A percentile compares a stretch with the other conserved stretches of the same genome.
phyloP scores from a whole-genome alignment of 2,888 invertebrate genomes.

The Tineola bisselliella region DNA sequence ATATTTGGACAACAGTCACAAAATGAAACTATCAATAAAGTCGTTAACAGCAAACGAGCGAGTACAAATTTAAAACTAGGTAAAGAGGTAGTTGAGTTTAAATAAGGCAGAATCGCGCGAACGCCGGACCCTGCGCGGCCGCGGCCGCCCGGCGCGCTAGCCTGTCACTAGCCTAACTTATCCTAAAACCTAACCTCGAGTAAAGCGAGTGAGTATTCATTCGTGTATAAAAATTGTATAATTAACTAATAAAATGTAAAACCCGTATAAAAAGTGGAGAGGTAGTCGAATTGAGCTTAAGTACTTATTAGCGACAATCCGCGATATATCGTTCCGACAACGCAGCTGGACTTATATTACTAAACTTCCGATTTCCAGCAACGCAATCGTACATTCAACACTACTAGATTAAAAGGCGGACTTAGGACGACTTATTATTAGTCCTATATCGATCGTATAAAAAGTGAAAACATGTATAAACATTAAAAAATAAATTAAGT shows the following conservation, averaged over 20 bases:
- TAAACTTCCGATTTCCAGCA: conserved; percentile 2
- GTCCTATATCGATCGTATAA: conserved; percentile 42
- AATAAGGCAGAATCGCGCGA: conserved; percentile 37
- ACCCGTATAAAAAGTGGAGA: conserved; percentile 69
- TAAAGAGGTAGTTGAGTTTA: conserved; percentile 66
- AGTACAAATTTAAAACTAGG: conserved; percentile 55
- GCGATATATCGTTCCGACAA: conserved; percentile 25
- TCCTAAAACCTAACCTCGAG: conserved; percentile 59
- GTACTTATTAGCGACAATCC: conserved; percentile 50
- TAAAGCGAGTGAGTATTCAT: conserved; percentile 68
- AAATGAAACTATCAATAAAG: conserved; percentile 45
- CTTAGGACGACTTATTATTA: conserved; percentile 33
- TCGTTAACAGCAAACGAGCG: conserved; percentile 53
- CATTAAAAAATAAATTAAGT: conserved; percentile 66
- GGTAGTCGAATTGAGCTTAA: conserved; percentile 66
- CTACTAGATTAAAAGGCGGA: conserved; percentile 61
- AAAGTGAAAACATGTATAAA: conserved; percentile 56
- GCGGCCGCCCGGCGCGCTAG: conserved; percentile 49
- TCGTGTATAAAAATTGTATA: conserved; percentile 66
- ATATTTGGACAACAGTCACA: conserved; percentile 61
- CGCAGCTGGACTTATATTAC: conserved; percentile 18
- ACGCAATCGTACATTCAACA: conserved; percentile 20
- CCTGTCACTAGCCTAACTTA: conserved; percentile 31
- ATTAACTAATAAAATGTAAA: conserved; percentile 65
- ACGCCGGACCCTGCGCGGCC: conserved; percentile 61